These are phyloP conservation scores for Melanerpes formicivorus DNA, from an alignment of 2,113 vertebrate genomes.

Conservation along the genomic window DNA sequence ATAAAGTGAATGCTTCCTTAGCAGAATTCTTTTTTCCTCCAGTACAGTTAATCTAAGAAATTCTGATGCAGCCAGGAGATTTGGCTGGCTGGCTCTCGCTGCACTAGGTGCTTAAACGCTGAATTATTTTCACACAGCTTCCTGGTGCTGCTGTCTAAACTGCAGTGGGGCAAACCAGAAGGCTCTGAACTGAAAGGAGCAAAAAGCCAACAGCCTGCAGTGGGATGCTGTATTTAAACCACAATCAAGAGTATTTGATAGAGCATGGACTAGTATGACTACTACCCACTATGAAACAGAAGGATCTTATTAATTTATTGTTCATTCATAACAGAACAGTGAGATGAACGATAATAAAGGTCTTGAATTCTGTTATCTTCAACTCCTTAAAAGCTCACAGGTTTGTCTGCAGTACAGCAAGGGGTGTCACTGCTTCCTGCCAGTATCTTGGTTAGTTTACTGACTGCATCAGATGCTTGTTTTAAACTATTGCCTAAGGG, in stretches of 20 bases:
- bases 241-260: neutral
- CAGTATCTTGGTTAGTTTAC: neutral
- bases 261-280: neutral
- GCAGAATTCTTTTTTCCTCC: neutral
- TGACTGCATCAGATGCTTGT: neutral
- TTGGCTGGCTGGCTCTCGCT: neutral
- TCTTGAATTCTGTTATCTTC: neutral
- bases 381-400: neutral
- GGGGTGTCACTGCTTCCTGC: neutral
- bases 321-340: neutral
- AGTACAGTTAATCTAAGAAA: neutral
- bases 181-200: neutral
- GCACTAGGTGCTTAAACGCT: neutral
- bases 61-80: neutral
- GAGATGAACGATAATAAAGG: neutral
- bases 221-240: neutral
- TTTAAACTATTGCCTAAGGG: neutral
- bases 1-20: neutral
- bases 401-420: neutral
- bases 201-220: fast-evolving
- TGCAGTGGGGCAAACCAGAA: neutral
- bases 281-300: neutral
- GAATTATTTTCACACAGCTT: neutral
- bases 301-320: neutral
- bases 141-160: neutral